Percentiles rank a stretch among this genome's conserved stretches.
Conservation (phyloP, 1,140 invertebrate species). For the Riptortus pedestris region DNA sequence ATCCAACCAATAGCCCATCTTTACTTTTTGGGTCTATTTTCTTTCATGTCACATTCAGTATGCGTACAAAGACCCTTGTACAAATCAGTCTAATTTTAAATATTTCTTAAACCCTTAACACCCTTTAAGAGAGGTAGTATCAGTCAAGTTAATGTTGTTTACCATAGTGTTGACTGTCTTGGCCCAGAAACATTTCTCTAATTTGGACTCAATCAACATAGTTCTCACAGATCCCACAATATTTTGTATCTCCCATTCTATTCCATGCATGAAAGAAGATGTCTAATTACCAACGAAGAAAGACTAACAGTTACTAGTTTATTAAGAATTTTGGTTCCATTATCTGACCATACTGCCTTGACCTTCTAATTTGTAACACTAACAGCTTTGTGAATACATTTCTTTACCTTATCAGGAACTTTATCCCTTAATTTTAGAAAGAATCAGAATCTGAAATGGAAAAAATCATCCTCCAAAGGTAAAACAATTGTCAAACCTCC, state of each 20-base stretch:
- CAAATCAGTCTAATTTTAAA: conserved; percentile 26
- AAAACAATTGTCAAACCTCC: too few relatives aligned
- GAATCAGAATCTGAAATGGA: too few relatives aligned
- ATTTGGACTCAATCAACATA: conserved; percentile 33
- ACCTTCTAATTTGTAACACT: not conserved
- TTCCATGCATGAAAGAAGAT: not conserved
- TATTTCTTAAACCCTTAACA: conserved; percentile 33
- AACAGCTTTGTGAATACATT: too few relatives aligned
- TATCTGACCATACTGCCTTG: not conserved
- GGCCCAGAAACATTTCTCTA: conserved; percentile 36
- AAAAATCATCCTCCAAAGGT: too few relatives aligned
- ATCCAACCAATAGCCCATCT: conserved; percentile 10
- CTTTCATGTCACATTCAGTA: not conserved
- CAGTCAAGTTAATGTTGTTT: conserved; percentile 37
- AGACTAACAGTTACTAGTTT: not conserved
- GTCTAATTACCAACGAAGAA: not conserved
- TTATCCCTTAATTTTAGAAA: too few relatives aligned
- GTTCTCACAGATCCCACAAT: conserved; percentile 34
- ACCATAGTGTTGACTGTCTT: conserved; percentile 38
- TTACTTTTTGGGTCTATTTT: conserved; percentile 22
- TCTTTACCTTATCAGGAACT: too few relatives aligned
- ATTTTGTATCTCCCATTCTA: conserved; percentile 38
- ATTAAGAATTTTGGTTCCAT: not conserved
- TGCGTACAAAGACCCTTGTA: conserved; percentile 1
- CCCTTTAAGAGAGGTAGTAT: conserved; percentile 33